Conservation (phyloP, 2,888 invertebrate genomes). For the Xiphydria camelus region DNA sequence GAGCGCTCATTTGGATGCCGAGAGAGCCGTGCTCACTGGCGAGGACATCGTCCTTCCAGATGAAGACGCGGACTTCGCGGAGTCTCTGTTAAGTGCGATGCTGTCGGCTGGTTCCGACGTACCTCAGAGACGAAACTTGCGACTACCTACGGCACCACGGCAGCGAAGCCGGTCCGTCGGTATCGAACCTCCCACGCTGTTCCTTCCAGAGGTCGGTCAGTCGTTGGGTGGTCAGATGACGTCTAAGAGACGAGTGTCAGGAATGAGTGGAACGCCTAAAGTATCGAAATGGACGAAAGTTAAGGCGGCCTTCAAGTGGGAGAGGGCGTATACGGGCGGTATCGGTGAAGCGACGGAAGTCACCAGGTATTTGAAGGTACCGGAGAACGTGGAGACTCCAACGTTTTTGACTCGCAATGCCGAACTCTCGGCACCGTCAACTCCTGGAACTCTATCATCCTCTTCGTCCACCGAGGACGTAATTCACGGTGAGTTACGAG, state of each 20-base stretch:
- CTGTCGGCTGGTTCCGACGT: conserved; percentile 62
- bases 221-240: not conserved
- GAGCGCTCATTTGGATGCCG: conserved; percentile 62
- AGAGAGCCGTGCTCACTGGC: conserved; percentile 31
- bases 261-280: conserved; percentile 58
- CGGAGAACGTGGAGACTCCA: conserved; percentile 57
- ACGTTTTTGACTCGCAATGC: conserved; percentile 39
- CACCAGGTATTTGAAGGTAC: conserved; percentile 50
- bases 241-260: not conserved
- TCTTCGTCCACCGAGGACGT: conserved; percentile 76
- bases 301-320: conserved; percentile 87
- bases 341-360: conserved; percentile 43
- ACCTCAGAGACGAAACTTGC: conserved; percentile 59
- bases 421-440: conserved; percentile 64
- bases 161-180: conserved; percentile 72
- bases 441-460: conserved; percentile 70
- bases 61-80: conserved; percentile 65
- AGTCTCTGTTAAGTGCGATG: conserved; percentile 69
- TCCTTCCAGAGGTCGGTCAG: not conserved
- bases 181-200: conserved; percentile 60
- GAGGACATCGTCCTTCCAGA: conserved; percentile 60
- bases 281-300: conserved; percentile 89
- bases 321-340: conserved; percentile 68
- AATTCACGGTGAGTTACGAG: conserved; percentile 57
- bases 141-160: conserved; percentile 53